Base-by-base conservation (phyloP, 2,113 vertebrate species). In the Macrotus californicus region DNA sequence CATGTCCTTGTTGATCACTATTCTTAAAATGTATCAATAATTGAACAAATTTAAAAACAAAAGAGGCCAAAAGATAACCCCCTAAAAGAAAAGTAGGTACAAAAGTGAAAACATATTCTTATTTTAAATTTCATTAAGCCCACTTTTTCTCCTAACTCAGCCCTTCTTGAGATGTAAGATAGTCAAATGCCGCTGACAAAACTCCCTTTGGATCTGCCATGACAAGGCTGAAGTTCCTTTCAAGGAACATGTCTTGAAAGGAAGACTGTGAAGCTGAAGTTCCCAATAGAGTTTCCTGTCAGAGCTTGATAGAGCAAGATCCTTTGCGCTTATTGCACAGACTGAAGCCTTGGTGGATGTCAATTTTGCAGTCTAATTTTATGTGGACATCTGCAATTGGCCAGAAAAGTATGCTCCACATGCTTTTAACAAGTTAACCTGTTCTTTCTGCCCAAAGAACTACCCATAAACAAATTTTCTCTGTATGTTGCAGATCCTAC, bases 221-320 rank as follows among this genome's bases (percentile, higher is more conserved):
- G 24, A 84, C 66, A 54, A 92, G 24, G 66, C 11, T 73, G 61
- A 84, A 77, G 41, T 66, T 87, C 48, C 54, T 87, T 61, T 6
- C 19, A 43, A 84, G 22, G 29, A 87, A 91, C 94, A 76, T 11
- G 77, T 92, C n/a, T 94, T 86, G 54, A 87, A 90, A 94, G 81
- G 29, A 87, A 66, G 48, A 80, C 29, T 69, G 16, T 67, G 64
- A 92, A 6, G 2, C 34, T n/a, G 12, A 41, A 43, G 21, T 83
- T 92, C 59, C 43, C 77, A 87, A 26, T 4, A 70, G 54, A 77
- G 10, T 36, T 84, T 4, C 39, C 59, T 91, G 54, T 89, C 66
- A 84, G 31, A 91, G 7, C 48, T 50, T 69, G 61, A 87, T 54
- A 29, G n/a, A 80, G 19, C 39, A 93, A 77, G 52, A 41, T 56